Base-by-base conservation (phyloP, 2,888 invertebrate genomes). In the Acleris literana region DNA sequence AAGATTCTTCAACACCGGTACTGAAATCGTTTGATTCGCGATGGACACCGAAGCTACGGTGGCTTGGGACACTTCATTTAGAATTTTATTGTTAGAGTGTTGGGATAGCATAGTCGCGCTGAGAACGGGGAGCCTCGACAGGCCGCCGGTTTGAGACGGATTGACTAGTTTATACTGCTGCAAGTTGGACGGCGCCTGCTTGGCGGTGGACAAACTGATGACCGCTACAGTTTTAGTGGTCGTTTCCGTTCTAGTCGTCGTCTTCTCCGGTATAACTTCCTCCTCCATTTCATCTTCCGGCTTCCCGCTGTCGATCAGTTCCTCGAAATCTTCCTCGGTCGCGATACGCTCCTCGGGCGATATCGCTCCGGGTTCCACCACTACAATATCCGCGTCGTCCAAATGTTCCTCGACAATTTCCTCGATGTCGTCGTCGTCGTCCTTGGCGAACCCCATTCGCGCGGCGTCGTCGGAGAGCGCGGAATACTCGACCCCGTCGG, bases 301-400 rank as follows among this genome's bases (percentile, higher is more conserved):
- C 68, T 93, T 93, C 0, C 94, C 94, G 72, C 94, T 93, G 71
- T 95, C 95, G 48, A 95, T 95, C 20, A 95, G 81, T 70, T 94
- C 94, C 74, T 95, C 95, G 73, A 95, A 95, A 77, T 95, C 95
- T 81, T 95, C 95, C 71, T 94, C 94, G 0, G 95, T 94, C 0
- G 94, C 93, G 68, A 95, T 93, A 0, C 94, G 93, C 73, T 94
- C 94, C 72, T 95, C 94, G 0, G 94, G 94, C 1, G 94, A 94
- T 72, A 94, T 94, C 0, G 91, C 88, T 18, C 88, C 90, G 0
- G 94, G 93, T 77, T 95, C 94, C 0, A 95, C 93, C 5, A 95
- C 93, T 0, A 95, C 94, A 39, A 95, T 94, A 71, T 95, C 95
- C 7, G 94, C 93, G 64, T 94, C 94, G 70, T 94, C 93, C 16